A percentile compares a stretch with the other conserved stretches of the same genome.
phyloP scores from a whole-genome alignment of 2,797 vertebrate genomes.

The Epinephelus malabaricus region DNA sequence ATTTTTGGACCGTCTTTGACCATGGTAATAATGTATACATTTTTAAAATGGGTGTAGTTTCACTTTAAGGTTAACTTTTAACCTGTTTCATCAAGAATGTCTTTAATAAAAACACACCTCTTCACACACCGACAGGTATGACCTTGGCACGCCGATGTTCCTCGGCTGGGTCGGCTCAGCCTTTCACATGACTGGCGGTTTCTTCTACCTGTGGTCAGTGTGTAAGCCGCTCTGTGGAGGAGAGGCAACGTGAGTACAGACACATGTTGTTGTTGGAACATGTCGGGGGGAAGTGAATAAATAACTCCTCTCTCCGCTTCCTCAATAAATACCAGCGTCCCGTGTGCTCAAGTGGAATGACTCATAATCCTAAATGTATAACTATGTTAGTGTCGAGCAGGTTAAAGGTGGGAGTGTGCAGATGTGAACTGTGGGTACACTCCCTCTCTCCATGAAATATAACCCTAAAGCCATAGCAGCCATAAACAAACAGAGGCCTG shows the following conservation, averaged over 20 bases:
- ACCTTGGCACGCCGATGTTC: constrained; percentile 95
- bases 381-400: not conserved
- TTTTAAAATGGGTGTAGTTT: no score
- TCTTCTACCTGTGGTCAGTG: constrained; percentile 91
- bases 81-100: no score
- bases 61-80: no score
- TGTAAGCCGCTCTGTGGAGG: constrained; percentile 69
- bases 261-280: not conserved
- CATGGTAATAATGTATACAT: no score
- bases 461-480: not conserved
- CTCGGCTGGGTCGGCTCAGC: constrained; percentile 95
- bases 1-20: no score
- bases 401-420: not conserved
- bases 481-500: constrained; percentile 4
- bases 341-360: not conserved
- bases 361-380: not conserved
- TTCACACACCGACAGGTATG: constrained; percentile 84
- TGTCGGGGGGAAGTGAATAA: not conserved
- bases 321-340: constrained; percentile 25
- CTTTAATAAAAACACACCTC: no score
- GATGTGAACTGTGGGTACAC: not conserved
- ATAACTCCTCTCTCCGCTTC: constrained; percentile 4
- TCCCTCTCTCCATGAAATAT: not conserved
- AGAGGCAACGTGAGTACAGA: constrained; percentile 70
- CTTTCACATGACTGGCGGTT: constrained; percentile 91